These are phyloP conservation scores for Nicator chloris DNA, from an alignment of 2,113 vertebrate genomes.

Conservation along the genomic window DNA sequence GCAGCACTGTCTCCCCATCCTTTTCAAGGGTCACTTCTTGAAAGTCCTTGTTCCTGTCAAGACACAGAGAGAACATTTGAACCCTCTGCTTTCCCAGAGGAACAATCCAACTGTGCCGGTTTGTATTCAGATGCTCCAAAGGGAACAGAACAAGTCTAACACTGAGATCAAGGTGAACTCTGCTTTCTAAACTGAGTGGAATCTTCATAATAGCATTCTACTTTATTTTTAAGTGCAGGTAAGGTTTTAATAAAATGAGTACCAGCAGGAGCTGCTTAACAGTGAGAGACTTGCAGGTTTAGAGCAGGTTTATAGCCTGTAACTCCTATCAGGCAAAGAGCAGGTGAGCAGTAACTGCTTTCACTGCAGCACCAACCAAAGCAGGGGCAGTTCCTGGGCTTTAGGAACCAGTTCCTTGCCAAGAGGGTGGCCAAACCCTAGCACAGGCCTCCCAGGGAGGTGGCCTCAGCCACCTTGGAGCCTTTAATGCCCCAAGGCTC, in stretches of 20 bases:
- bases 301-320: not conserved
- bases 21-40: constrained; percentile 91
- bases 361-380: not conserved
- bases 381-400: not conserved
- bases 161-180: not conserved
- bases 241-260: not conserved
- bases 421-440: not conserved
- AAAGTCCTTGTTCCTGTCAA: constrained; percentile 91
- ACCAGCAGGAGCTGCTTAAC: not conserved
- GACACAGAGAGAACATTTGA: not conserved
- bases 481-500: not conserved
- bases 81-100: not conserved
- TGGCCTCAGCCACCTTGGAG: no score
- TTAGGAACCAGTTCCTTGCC: not conserved
- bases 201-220: not conserved
- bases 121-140: not conserved
- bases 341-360: not conserved
- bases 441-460: not conserved
- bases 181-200: not conserved
- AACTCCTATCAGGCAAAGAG: not conserved
- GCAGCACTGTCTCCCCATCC: constrained; percentile 87
- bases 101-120: not conserved
- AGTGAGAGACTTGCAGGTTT: not conserved
- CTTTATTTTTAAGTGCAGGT: not conserved
- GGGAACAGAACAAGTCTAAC: not conserved